These are phyloP conservation scores for Dendrocincla fuliginosa DNA, from an alignment of 2,797 vertebrate genomes.

Conservation along the genomic window DNA sequence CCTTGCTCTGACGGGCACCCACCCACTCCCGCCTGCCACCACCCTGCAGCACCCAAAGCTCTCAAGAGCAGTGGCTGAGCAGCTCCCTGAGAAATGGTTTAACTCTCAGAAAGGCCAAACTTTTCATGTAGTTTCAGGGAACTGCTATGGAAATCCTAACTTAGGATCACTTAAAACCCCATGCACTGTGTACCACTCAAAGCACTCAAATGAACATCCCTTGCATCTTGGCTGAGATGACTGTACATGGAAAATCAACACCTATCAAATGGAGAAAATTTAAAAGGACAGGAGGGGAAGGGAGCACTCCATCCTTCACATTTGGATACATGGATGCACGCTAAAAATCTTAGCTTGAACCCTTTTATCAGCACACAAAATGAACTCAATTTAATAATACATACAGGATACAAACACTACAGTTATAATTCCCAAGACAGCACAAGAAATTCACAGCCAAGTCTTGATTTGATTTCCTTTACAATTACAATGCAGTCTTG, in stretches of 20 bases:
- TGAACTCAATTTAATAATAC: conserved; percentile 68
- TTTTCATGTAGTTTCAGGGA: not conserved
- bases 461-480: conserved; percentile 69
- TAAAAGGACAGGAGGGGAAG: conserved; percentile 52
- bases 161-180: not conserved
- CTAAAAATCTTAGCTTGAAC: conserved; percentile 52
- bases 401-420: conserved; percentile 71
- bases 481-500: conserved; percentile 76
- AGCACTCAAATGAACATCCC: conserved; percentile 8
- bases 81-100: not conserved
- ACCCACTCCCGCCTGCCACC: not conserved
- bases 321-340: conserved; percentile 37
- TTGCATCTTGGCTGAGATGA: conserved; percentile 58
- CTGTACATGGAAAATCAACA: conserved; percentile 55
- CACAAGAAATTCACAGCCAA: conserved; percentile 70
- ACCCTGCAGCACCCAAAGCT: conserved; percentile 7
- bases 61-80: not conserved
- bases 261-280: conserved; percentile 36
- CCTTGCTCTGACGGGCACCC: not conserved
- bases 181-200: conserved; percentile 10
- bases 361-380: conserved; percentile 67
- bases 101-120: conserved; percentile 24
- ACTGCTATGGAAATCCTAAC: conserved; percentile 22
- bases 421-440: conserved; percentile 70
- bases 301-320: conserved; percentile 53